Evolutionary conservation across 2,888 invertebrate genomes (phyloP).

Genomic region (Drymonia ruficornis): DNA sequence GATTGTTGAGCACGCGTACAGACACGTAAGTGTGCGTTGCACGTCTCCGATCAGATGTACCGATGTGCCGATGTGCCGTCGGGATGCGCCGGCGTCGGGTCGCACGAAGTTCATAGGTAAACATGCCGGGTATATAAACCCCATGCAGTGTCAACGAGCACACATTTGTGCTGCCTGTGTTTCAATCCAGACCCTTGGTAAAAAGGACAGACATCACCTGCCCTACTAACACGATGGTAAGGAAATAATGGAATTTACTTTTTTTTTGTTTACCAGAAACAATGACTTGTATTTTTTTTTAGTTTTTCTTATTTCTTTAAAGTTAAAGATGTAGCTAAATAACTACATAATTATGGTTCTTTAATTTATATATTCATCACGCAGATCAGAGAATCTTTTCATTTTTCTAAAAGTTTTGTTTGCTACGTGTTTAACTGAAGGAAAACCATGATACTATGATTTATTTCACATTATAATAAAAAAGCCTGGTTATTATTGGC

Average conservation of each 20-base stretch:
- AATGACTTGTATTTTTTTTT: background rate
- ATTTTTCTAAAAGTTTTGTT: too few relatives aligned
- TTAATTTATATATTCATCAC: background rate
- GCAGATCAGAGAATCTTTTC: too few relatives aligned
- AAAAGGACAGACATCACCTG: slow-evolving; percentile 28
- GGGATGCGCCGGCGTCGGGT: slow-evolving; percentile 69
- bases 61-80: slow-evolving; percentile 60
- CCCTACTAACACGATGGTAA: slow-evolving; percentile 55
- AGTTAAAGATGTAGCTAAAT: too few relatives aligned
- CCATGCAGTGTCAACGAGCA: slow-evolving; percentile 75
- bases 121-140: slow-evolving; percentile 76
- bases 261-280: background rate
- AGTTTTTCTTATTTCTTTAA: too few relatives aligned
- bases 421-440: too few relatives aligned
- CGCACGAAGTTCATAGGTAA: slow-evolving; percentile 83
- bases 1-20: slow-evolving; percentile 43
- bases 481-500: too few relatives aligned
- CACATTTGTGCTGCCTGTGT: slow-evolving; percentile 68
- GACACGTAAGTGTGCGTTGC: slow-evolving; percentile 33
- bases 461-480: too few relatives aligned
- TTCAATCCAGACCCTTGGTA: slow-evolving; percentile 60
- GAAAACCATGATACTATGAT: too few relatives aligned
- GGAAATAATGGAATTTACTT: slow-evolving; percentile 25
- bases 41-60: slow-evolving; percentile 51
- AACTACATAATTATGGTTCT: background rate